phyloP scores from a whole-genome alignment of 1,140 invertebrate genomes.

The Drosophila kohkoa region DNA sequence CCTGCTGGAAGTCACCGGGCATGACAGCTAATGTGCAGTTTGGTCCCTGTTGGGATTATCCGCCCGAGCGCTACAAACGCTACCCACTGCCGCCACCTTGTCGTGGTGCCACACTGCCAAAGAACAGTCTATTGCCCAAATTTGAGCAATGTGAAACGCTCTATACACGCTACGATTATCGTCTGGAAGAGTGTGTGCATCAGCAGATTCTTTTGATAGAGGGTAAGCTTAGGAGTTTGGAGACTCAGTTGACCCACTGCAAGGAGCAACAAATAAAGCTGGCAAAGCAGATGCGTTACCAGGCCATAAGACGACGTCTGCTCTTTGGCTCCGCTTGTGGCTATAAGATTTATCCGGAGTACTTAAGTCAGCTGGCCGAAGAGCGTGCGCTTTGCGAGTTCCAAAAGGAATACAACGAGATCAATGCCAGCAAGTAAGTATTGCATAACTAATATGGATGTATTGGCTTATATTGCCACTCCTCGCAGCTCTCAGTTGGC shows the following conservation, averaged over 20 bases:
- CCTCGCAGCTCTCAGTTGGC: conserved; percentile 19
- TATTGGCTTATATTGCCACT: background rate
- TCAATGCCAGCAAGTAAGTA: conserved; percentile 60
- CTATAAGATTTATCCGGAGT: conserved; percentile 67
- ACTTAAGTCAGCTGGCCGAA: conserved; percentile 60
- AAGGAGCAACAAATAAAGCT: conserved; percentile 51
- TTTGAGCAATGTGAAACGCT: conserved; percentile 49
- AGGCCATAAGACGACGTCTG: conserved; percentile 57
- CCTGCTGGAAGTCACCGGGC: conserved; percentile 60
- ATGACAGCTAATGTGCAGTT: conserved; percentile 12
- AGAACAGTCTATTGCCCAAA: conserved; percentile 35
- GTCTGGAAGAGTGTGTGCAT: conserved; percentile 64
- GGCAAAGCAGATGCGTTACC: conserved; percentile 63
- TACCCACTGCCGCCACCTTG: conserved; percentile 54
- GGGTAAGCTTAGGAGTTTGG: conserved; percentile 14
- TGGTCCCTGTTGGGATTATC: conserved; percentile 72
- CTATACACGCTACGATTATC: conserved; percentile 59
- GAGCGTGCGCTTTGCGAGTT: conserved; percentile 60
- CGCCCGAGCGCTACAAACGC: conserved; percentile 56
- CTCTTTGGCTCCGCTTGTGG: conserved; percentile 33
- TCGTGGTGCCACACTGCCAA: conserved; percentile 47
- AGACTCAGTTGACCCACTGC: conserved; percentile 14
- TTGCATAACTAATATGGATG: background rate
- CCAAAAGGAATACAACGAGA: conserved; percentile 52
- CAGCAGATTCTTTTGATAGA: conserved; percentile 59